These are phyloP conservation scores for Eupithecia inturbata DNA, from an alignment of 2,888 invertebrate genomes.

Conservation along the genomic window DNA sequence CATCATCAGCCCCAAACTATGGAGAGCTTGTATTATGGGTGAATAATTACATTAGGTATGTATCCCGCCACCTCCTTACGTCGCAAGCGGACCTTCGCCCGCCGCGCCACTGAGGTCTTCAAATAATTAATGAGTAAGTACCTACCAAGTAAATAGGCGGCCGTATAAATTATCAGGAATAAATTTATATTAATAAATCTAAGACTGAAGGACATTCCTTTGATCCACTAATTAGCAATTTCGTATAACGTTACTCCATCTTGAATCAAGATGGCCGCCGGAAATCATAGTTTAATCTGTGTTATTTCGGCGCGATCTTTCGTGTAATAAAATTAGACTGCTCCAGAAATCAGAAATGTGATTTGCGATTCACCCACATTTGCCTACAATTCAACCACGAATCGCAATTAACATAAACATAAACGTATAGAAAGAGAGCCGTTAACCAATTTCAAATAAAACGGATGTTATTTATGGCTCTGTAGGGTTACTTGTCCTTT, in stretches of 20 bases:
- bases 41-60: no score
- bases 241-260: conserved; percentile 12
- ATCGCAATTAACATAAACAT: background rate
- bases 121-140: no score
- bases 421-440: background rate
- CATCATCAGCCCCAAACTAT: no score
- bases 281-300: conserved; percentile 14
- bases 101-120: no score
- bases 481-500: no score
- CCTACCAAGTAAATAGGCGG: background rate
- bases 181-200: no score
- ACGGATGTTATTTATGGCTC: background rate
- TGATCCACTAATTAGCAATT: conserved; percentile 29
- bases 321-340: conserved; percentile 3
- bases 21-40: no score
- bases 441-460: background rate
- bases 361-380: background rate
- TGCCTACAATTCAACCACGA: background rate
- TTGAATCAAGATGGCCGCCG: conserved; percentile 32
- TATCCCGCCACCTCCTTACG: no score
- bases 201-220: conserved; percentile 9
- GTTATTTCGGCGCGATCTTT: conserved; percentile 16
- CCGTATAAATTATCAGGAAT: background rate
- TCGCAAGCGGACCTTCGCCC: no score
- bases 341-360: background rate